Evolutionary conservation across 1,140 invertebrate genomes (phyloP).

Genomic region (Drosophila tristis): DNA sequence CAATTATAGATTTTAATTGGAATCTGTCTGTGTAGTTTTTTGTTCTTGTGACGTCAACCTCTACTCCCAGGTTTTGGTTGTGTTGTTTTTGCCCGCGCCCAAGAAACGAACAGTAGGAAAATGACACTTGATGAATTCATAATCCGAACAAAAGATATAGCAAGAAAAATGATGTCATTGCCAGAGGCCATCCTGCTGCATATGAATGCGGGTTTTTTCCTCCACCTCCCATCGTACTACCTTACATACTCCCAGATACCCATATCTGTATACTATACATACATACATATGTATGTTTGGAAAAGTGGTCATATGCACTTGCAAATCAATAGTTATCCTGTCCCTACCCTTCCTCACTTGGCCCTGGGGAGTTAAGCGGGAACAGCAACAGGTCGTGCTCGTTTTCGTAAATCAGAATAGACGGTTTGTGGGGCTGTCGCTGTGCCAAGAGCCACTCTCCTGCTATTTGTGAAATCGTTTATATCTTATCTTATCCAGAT

Average conservation of each 20-base stretch:
- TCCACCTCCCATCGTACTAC: not conserved
- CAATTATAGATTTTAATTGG: not conserved
- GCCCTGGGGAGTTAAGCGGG: not conserved
- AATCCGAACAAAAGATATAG: conserved; percentile 37
- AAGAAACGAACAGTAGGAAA: conserved; percentile 6
- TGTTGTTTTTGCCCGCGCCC: conserved; percentile 13
- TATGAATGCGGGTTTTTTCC: not conserved
- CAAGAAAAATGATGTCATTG: conserved; percentile 33
- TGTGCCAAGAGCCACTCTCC: not conserved
- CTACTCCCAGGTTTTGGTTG: not conserved
- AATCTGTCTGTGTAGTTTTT: conserved; percentile 8
- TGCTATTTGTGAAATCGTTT: conserved; percentile 16
- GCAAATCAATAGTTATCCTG: conserved; percentile 7
- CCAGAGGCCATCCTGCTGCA: not conserved
- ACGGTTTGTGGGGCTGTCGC: not conserved
- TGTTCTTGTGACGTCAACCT: conserved; percentile 4
- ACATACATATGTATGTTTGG: not conserved
- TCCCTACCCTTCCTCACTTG: not conserved
- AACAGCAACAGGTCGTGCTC: conserved; percentile 23
- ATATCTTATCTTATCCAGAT: conserved; percentile 47
- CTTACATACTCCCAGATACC: not conserved
- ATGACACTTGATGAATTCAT: conserved; percentile 48
- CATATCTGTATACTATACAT: not conserved
- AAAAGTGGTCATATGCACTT: conserved; percentile 1
- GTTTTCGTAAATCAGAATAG: not conserved